phyloP scores from a whole-genome alignment of 2,888 invertebrate species.

The Gymnosoma rotundatum region DNA sequence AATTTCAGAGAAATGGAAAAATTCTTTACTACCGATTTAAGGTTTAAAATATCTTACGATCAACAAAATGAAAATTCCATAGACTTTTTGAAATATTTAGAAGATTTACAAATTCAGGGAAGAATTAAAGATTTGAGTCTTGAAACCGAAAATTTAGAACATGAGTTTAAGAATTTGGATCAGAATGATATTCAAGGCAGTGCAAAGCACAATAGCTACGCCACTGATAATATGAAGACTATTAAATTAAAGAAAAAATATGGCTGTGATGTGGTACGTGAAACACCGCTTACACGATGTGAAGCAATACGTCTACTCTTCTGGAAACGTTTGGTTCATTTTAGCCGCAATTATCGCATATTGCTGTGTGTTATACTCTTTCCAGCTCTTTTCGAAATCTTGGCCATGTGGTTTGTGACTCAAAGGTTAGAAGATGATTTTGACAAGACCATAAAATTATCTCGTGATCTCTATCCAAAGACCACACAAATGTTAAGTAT shows the following conservation, averaged over 20 bases:
- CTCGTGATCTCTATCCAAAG: conserved; percentile 83
- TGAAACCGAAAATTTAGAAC: conserved; percentile 86
- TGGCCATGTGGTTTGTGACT: conserved; percentile 88
- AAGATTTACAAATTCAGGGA: conserved; percentile 81
- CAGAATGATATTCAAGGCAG: conserved; percentile 59
- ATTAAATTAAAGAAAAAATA: conserved; percentile 72
- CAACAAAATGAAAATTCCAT: conserved; percentile 72
- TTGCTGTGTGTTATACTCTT: conserved; percentile 85
- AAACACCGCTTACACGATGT: conserved; percentile 71
- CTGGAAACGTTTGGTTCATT: conserved; percentile 85
- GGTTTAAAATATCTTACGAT: conserved; percentile 76
- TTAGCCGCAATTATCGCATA: conserved; percentile 84
- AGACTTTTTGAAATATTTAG: conserved; percentile 81
- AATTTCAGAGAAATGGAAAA: conserved; percentile 74
- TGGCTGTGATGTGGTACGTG: conserved; percentile 72
- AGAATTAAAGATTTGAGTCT: conserved; percentile 83
- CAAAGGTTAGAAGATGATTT: conserved; percentile 86
- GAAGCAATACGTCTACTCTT: conserved; percentile 83
- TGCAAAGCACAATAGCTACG: background rate
- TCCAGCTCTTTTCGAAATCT: conserved; percentile 85
- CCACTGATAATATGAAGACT: conserved; percentile 70
- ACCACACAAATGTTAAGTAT: conserved; percentile 81
- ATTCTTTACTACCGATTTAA: conserved; percentile 68
- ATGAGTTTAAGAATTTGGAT: conserved; percentile 83
- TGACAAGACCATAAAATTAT: conserved; percentile 84